These are phyloP conservation scores for Urocynchramus pylzowi DNA, from an alignment of 2,113 vertebrate species.

Conservation along the genomic window DNA sequence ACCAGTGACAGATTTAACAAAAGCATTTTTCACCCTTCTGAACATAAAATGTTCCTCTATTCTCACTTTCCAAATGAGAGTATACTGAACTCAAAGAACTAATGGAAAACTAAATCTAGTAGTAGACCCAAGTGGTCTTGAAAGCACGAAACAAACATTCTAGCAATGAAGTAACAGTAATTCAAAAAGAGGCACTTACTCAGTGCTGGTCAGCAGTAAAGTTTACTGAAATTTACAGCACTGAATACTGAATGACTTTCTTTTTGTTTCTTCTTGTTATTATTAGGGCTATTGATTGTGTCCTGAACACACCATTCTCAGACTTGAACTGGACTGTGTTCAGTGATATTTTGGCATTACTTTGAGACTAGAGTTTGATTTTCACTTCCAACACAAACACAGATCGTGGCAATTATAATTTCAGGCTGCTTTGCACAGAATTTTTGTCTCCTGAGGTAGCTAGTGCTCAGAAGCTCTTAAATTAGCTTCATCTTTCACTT, in stretches of 20 bases:
- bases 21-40: not conserved
- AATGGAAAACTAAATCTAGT: not conserved
- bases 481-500: not conserved
- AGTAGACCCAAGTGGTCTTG: not conserved
- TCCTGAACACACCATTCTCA: constrained; percentile 54
- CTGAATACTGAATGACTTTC: not conserved
- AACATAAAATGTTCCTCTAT: not conserved
- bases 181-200: not conserved
- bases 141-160: not conserved
- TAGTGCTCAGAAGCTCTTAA: not conserved
- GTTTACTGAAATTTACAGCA: not conserved
- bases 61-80: not conserved
- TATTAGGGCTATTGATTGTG: constrained; percentile 70
- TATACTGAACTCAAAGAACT: not conserved
- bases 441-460: not conserved
- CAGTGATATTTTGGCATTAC: constrained; percentile 76
- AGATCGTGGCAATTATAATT: not conserved
- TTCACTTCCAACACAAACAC: constrained; percentile 39
- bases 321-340: constrained; percentile 61
- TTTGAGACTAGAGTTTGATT: constrained; percentile 66
- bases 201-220: not conserved
- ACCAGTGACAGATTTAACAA: not conserved
- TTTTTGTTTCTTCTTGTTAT: constrained; percentile 50
- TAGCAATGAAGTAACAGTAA: not conserved
- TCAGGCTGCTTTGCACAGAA: not conserved